Conservation (phyloP, 1,140 invertebrate genomes). For the Tribolium madens region DNA sequence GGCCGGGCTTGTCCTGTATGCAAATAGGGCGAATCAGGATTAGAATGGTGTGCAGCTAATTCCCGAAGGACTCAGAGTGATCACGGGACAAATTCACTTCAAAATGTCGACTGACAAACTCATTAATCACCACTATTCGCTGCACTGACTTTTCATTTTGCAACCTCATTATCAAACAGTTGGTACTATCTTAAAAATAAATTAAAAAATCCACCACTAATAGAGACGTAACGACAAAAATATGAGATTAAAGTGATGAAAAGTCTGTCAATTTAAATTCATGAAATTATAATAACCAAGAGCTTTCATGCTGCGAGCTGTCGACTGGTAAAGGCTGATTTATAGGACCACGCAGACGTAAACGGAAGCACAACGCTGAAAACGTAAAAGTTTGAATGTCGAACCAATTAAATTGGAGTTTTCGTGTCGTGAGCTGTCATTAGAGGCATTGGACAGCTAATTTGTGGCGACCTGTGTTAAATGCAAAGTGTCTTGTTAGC, state of each 20-base stretch:
- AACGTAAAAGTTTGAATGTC: not conserved
- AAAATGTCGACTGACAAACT: constrained; percentile 54
- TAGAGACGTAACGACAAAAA: not conserved
- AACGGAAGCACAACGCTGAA: not conserved
- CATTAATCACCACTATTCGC: constrained; percentile 54
- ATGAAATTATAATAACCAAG: not conserved
- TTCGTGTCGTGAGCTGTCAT: not conserved
- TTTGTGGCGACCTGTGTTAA: not conserved
- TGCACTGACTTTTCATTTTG: constrained; percentile 48
- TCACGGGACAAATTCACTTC: constrained; percentile 58
- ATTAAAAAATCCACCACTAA: not conserved
- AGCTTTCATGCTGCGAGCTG: not conserved
- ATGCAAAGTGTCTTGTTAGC: not conserved
- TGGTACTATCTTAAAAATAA: constrained; percentile 18
- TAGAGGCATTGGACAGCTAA: not conserved
- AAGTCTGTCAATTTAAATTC: not conserved
- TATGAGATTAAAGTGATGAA: not conserved
- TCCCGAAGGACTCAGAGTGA: constrained; percentile 52
- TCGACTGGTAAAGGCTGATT: not conserved
- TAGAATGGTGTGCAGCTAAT: constrained; percentile 44
- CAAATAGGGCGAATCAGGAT: constrained; percentile 47
- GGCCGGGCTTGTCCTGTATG: constrained; percentile 44
- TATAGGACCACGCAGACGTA: not conserved
- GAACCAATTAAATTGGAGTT: not conserved
- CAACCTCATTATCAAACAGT: constrained; percentile 21